phyloP scores from a whole-genome alignment of 2,797 vertebrate species.

The Gobio occitaniae region DNA sequence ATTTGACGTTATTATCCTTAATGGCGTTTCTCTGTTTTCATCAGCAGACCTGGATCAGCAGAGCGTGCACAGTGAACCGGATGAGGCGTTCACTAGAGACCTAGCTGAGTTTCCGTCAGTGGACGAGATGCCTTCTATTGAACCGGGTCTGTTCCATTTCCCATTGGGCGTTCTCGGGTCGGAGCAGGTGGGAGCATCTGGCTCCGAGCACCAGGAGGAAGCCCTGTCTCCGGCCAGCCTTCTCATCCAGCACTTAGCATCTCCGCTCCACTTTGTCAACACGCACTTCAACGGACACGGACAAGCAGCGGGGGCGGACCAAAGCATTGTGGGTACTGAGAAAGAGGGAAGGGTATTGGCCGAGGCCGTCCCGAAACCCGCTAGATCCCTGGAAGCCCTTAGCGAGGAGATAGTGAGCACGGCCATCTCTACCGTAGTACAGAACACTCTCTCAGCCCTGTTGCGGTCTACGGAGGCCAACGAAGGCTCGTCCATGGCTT shows the following conservation, averaged over 20 bases:
- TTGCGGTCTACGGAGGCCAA: slow-evolving; percentile 81
- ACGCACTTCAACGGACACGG: slow-evolving; percentile 93
- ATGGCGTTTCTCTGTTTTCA: not conserved
- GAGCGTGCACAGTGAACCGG: slow-evolving; percentile 89
- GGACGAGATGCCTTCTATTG: slow-evolving; percentile 83
- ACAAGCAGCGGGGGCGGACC: slow-evolving; percentile 61
- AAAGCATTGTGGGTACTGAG: slow-evolving; percentile 44
- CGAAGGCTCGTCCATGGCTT: slow-evolving; percentile 76
- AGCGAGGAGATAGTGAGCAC: slow-evolving; percentile 90
- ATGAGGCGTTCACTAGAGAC: slow-evolving; percentile 87
- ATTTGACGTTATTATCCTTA: not conserved
- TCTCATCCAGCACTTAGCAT: slow-evolving; percentile 84
- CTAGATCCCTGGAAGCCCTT: slow-evolving; percentile 82
- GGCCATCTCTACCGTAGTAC: slow-evolving; percentile 86
- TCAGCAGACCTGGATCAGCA: slow-evolving; percentile 93
- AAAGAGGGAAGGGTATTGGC: slow-evolving; percentile 9
- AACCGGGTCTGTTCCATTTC: slow-evolving; percentile 78
- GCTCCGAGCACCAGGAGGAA: slow-evolving; percentile 59
- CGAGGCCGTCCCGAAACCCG: slow-evolving; percentile 50
- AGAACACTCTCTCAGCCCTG: slow-evolving; percentile 87
- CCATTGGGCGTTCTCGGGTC: slow-evolving; percentile 60
- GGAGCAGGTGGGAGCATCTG: not conserved
- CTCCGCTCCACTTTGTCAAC: slow-evolving; percentile 97
- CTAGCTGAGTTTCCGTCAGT: slow-evolving; percentile 86
- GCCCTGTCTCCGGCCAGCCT: slow-evolving; percentile 74